Percentiles rank a stretch among this genome's conserved stretches.
These are phyloP conservation scores for Melanocharis versteri DNA, from an alignment of 2,113 vertebrate genomes.

Conservation along the genomic window DNA sequence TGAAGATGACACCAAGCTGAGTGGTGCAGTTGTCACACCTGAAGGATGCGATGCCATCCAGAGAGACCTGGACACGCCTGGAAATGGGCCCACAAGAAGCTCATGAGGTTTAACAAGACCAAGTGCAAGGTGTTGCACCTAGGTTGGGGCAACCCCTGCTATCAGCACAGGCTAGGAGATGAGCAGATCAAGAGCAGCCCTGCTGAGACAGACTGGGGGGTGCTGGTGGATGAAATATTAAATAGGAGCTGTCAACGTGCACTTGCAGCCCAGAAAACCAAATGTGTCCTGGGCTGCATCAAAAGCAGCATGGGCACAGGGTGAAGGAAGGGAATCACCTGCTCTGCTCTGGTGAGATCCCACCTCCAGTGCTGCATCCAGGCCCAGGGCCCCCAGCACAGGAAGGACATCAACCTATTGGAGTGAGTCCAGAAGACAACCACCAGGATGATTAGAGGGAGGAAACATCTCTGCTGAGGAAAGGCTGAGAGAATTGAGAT, in stretches of 20 bases:
- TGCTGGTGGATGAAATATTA: not conserved
- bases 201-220: not conserved
- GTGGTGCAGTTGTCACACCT: not conserved
- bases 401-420: not conserved
- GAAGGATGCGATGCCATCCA: not conserved
- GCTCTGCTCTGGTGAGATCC: not conserved
- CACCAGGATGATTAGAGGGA: not conserved
- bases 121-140: not conserved
- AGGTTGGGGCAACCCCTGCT: not conserved
- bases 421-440: not conserved
- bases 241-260: not conserved
- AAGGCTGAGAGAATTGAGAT: not conserved
- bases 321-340: not conserved
- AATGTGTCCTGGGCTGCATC: not conserved
- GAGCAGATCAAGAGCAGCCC: not conserved
- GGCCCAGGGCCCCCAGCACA: not conserved
- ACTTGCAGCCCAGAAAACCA: not conserved
- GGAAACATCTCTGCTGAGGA: not conserved
- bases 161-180: no score
- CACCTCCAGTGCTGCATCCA: not conserved
- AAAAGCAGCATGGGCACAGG: fast-evolving
- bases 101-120: not conserved
- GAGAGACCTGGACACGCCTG: no score
- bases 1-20: not conserved
- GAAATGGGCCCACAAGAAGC: not conserved